Evolutionary conservation across 2,888 invertebrate species (phyloP).

Genomic region (Caenorhabditis sp.): DNA sequence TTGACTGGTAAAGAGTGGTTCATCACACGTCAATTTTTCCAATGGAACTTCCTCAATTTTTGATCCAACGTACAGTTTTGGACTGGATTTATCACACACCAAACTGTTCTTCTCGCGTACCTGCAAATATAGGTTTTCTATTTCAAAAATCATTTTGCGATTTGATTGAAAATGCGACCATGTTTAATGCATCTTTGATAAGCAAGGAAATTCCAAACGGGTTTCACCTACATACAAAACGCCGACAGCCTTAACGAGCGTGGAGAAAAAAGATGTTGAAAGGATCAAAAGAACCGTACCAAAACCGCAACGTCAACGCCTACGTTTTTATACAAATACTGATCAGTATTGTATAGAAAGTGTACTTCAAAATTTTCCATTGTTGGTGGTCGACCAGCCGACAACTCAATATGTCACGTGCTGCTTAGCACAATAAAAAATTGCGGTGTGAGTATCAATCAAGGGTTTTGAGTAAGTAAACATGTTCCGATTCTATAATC

Average conservation of each 20-base stretch:
- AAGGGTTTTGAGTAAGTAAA: constrained; percentile 40
- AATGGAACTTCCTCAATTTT: constrained; percentile 77
- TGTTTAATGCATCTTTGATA: not conserved
- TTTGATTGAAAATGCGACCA: not conserved
- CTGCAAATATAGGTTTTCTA: constrained; percentile 64
- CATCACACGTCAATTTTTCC: constrained; percentile 66
- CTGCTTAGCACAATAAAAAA: constrained; percentile 8
- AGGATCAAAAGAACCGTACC: constrained; percentile 58
- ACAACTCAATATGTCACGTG: constrained; percentile 36
- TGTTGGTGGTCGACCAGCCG: constrained; percentile 5
- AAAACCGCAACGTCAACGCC: constrained; percentile 31
- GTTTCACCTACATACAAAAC: constrained; percentile 18
- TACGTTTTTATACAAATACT: constrained; percentile 34
- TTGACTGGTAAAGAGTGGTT: constrained; percentile 49
- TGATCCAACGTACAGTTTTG: constrained; percentile 74
- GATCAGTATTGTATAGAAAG: constrained; percentile 21
- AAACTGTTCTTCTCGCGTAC: constrained; percentile 78
- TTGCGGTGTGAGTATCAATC: constrained; percentile 12
- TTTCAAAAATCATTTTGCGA: constrained; percentile 31
- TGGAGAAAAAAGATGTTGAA: constrained; percentile 1
- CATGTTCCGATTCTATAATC: constrained; percentile 32
- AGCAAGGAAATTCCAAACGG: constrained; percentile 4
- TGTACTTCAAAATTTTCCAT: constrained; percentile 24
- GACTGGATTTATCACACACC: constrained; percentile 77
- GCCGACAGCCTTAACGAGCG: not conserved